Evolutionary conservation across 2,888 invertebrate genomes (phyloP).

Genomic region (Chaitophorus viminalis): DNA sequence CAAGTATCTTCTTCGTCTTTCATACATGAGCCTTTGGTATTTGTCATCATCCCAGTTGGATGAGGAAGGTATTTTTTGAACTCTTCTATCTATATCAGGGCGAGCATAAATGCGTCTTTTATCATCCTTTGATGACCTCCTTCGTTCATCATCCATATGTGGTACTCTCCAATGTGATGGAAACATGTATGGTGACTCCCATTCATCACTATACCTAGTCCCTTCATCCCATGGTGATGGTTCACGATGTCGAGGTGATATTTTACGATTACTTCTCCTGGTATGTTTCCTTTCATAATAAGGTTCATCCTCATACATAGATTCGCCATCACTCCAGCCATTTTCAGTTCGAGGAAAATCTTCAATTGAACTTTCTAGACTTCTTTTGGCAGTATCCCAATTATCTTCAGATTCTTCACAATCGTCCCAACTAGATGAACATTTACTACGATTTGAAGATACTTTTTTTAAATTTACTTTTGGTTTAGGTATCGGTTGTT

Average conservation of each 20-base stretch:
- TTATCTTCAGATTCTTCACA: constrained; percentile 66
- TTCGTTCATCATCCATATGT: constrained; percentile 64
- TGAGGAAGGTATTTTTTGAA: constrained; percentile 29
- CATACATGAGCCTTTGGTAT: constrained; percentile 41
- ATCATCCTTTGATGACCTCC: constrained; percentile 68
- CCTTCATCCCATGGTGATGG: constrained; percentile 84
- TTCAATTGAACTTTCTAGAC: constrained; percentile 65
- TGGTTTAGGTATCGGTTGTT: constrained; percentile 64
- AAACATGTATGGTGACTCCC: constrained; percentile 66
- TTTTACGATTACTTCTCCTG: constrained; percentile 52
- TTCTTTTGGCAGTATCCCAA: constrained; percentile 65
- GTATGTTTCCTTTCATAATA: constrained; percentile 64
- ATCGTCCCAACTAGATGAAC: constrained; percentile 65
- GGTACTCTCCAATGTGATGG: constrained; percentile 65
- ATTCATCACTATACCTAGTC: constrained; percentile 66
- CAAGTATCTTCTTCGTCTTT: constrained; percentile 43
- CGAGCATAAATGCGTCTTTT: constrained; percentile 65
- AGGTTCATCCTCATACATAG: constrained; percentile 65
- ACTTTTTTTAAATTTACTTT: constrained; percentile 65
- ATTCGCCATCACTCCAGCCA: constrained; percentile 66
- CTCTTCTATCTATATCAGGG: constrained; percentile 64
- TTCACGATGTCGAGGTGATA: constrained; percentile 64
- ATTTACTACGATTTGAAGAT: constrained; percentile 64
- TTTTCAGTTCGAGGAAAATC: constrained; percentile 65
- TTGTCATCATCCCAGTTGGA: constrained; percentile 59